A percentile compares a stretch with the other conserved stretches of the same genome.
Conservation (phyloP, 2,888 invertebrate species). For the Drosophila multiciliata region DNA sequence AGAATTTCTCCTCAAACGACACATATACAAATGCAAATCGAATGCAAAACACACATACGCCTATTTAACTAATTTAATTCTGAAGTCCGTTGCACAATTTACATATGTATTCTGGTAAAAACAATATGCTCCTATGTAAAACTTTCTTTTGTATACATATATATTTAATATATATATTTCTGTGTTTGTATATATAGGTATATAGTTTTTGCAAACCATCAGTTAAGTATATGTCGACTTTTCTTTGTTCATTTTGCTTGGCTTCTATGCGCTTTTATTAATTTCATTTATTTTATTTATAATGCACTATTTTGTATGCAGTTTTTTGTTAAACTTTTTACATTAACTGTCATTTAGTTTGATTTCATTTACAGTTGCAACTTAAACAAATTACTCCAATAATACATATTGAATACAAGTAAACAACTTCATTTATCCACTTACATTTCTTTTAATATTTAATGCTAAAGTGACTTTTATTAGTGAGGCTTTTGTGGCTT, state of each 20-base stretch:
- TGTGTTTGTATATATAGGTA: constrained; percentile 5
- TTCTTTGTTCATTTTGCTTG: constrained; percentile 32
- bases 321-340: constrained; percentile 59
- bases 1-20: constrained; percentile 5
- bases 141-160: constrained; percentile 6
- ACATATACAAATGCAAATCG: constrained; percentile 31
- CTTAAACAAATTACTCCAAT: constrained; percentile 46
- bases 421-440: constrained; percentile 41
- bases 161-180: constrained; percentile 8
- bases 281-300: constrained; percentile 23
- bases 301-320: constrained; percentile 24
- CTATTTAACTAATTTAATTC: constrained; percentile 21
- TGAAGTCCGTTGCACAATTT: constrained; percentile 26
- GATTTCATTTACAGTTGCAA: constrained; percentile 65
- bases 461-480: constrained; percentile 37
- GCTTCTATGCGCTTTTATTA: constrained; percentile 47
- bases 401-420: constrained; percentile 35
- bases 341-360: constrained; percentile 63
- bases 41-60: constrained; percentile 23
- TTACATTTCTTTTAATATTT: constrained; percentile 24
- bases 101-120: constrained; percentile 22
- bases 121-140: constrained; percentile 17
- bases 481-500: constrained; percentile 17
- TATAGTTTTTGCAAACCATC: constrained; percentile 16
- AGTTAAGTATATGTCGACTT: constrained; percentile 27